Conservation (phyloP, 53 echinoderm and acorn worm genomes). For the Apostichopus leukothele region DNA sequence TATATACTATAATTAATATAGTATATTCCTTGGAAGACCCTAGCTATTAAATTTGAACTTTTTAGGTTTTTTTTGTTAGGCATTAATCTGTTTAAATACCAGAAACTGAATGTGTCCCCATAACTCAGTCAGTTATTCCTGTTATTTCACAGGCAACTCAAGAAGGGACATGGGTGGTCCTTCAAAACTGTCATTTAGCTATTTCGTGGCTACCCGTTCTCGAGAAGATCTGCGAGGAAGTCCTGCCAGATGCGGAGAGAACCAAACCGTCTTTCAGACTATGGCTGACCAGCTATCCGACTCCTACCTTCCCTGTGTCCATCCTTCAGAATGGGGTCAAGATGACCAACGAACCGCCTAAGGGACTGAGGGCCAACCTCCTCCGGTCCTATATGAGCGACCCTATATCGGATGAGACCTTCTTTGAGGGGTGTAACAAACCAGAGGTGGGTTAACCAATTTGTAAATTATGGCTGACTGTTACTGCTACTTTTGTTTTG, state of each 20-base stretch:
- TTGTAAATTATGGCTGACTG: neutral
- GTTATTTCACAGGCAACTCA: conserved; percentile 68
- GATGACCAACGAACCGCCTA: conserved; percentile 97
- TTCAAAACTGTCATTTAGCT: conserved; percentile 94
- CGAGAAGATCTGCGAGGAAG: conserved; percentile 94
- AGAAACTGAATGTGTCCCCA: no score
- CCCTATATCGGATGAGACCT: conserved; percentile 86
- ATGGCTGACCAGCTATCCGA: conserved; percentile 94
- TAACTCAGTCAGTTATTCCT: no score
- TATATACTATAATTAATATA: no score
- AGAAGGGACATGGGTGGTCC: conserved; percentile 92
- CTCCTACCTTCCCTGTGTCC: conserved; percentile 84
- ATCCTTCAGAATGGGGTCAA: conserved; percentile 94
- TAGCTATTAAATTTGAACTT: no score
- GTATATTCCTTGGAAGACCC: no score
- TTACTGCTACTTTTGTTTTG: neutral
- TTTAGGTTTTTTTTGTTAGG: no score
- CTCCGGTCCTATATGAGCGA: conserved; percentile 89
- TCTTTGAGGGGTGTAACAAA: conserved; percentile 88
- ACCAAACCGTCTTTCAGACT: conserved; percentile 80
- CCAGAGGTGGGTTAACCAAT: conserved; percentile 58
- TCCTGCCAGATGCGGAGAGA: conserved; percentile 71
- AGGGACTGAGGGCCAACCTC: conserved; percentile 86
- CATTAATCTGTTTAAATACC: no score
- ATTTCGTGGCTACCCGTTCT: conserved; percentile 86